Base-by-base conservation (phyloP, 2,797 vertebrate genomes). In the Hydrocynus forskahlii region DNA sequence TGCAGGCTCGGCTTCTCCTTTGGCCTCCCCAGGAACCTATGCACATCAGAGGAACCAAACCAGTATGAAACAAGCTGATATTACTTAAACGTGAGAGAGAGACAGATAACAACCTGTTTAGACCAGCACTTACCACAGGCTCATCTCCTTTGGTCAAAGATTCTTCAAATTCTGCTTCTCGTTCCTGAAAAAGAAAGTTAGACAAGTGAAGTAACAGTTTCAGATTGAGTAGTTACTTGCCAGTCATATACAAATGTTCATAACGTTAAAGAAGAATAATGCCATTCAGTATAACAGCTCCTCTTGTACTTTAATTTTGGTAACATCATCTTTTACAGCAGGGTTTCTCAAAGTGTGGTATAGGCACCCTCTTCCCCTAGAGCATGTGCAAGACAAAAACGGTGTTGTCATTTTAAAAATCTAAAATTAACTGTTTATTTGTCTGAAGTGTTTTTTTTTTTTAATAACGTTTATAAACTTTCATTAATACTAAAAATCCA, bases 131-230 rank as follows among this genome's bases (percentile, higher is more conserved):
- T 89, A 99, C 98, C 94, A 97, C 95, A 29, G 97, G 97, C 14
- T 92, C 93, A 0, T 95, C 95, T 83, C 95, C 97, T 89, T 96
- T 97, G 5, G 94, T 95, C 91, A 99, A 83, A 25, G 94, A 96
- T 85, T 98, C 96, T 86, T 99, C 98, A 77, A 97, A 98, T 83
- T 98, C 98, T 5, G 96, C 95, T 88, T 99, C 98, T 82, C 95
- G 93, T 92, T 96, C 94, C 98, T 99, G 88, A 21, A 83, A 68
- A 35, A 29, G 7, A 17, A 17, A 29, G 0, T 12, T 13, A 13
- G 43, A 12, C 45, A 35, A 29, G 40, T 23, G 3, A 69, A 69
- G 7, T 45, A 3, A 21, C 40, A 67, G 38, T 43, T 67, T 29
- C 6, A 64, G 25, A 29, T 64, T n/a, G 2, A 19, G 63, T 66